These are phyloP conservation scores for Eulemur mongoz DNA, from an alignment of 2,797 vertebrate genomes.

Conservation along the genomic window DNA sequence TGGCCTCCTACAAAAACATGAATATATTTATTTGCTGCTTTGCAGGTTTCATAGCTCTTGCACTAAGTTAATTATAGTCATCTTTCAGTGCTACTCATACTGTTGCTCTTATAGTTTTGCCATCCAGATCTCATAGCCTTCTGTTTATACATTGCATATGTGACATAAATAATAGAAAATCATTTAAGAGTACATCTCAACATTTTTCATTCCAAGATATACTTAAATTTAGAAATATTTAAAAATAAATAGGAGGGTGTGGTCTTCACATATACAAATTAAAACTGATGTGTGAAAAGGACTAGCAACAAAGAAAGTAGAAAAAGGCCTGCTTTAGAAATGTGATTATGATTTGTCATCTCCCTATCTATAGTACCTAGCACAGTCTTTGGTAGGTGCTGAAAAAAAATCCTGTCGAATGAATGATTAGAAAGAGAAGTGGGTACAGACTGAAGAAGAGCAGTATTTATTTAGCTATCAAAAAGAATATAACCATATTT, in stretches of 20 bases:
- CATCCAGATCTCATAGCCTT: background rate
- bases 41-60: slow-evolving; percentile 4
- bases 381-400: background rate
- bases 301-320: slow-evolving; percentile 11
- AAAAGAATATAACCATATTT: background rate
- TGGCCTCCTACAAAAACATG: background rate
- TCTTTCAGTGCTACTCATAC: background rate
- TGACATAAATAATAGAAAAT: slow-evolving; percentile 6
- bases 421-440: background rate
- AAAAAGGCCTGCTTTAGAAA: background rate
- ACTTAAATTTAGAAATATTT: slow-evolving; percentile 31
- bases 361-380: background rate
- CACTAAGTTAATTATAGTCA: background rate
- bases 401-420: background rate
- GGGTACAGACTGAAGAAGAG: background rate
- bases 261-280: background rate
- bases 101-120: background rate
- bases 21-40: background rate
- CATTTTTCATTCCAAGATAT: slow-evolving; percentile 20
- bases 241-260: background rate
- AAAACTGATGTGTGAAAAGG: slow-evolving; percentile 10
- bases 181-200: background rate
- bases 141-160: background rate
- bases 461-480: slow-evolving; percentile 36
- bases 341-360: background rate